Evolutionary conservation across 1,140 invertebrate species (phyloP), one percentile per base, ranked within the genome.

Genomic region (Coptotermes formosanus): DNA sequence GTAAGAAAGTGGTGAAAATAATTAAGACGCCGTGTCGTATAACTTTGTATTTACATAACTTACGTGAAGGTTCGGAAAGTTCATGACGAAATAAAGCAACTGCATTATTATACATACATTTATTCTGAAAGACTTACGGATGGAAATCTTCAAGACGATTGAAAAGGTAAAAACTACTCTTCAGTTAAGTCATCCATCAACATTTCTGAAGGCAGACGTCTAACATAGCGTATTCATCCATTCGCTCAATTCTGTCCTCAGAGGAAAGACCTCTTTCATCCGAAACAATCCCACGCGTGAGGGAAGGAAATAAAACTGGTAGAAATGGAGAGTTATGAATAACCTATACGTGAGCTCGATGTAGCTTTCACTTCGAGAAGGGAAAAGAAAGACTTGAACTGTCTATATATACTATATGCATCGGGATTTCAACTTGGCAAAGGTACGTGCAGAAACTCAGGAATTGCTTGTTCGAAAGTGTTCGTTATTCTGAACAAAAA

Each of bases 271-370:
- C 25, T 75, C 64, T 75, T 75, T 75, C 64, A 75, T 75, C n/a
- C 64, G 64, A 75, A 75, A 75, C 64, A 75, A 75, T 30, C 30
- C 64, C 25, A 30, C 25, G 64, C 25, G 64, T 7, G 25, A 8
- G 25, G 6, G 25, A 16, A 8, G 9, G 64, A 30, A 14, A 30
- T 38, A 38, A 30, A 16, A 21, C 19, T 21, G 19, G 19, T 16
- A 21, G 52, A 75, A 75, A n/a, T 75, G 25, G n/a, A 59, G 55
- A 75, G 64, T 75, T 75, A 75, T 75, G 64, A 75, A 75, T 75
- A 75, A 75, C 64, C 64, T 75, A 30, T 75, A 30, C 64, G 25
- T 75, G 64, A 75, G 64, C 2, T 2, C 64, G 25, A n/a, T 75
- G 64, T 30, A 75, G 64, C 64, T 75, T n/a, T 75, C 30, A 75